Base-by-base conservation (phyloP, 1,140 invertebrate genomes). In the Pseudomyrmex pallidus region DNA sequence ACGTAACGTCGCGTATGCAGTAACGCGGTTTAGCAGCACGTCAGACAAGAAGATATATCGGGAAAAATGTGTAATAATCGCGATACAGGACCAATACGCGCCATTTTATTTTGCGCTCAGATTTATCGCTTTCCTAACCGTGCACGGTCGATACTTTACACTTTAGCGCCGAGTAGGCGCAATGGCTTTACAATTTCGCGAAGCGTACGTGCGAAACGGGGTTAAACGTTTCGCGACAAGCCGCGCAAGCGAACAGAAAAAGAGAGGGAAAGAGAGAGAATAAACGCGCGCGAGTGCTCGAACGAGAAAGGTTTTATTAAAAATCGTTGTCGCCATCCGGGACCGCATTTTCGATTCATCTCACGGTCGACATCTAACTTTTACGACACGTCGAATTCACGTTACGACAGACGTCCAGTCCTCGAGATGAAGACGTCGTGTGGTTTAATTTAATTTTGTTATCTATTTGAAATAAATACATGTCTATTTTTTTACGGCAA, bases 211-310 rank as follows among this genome's bases (percentile, higher is more conserved):
- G 74, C 62, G 54, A 78, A 22, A 67, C 62, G 52, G 64, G 22
- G 74, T 80, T 84, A 84, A 84, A 70, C 57, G 74, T 70, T 84
- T 64, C 66, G 83, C 66, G 82, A 80, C 76, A 84, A 84, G 61
- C 72, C 46, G 44, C 20, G 46, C n/a, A 22, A 9, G 52, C 44
- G 52, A 57, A 10, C 46, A 3, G 20, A 13, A 20, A 15, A 62
- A 62, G 56, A 4, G n/a, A 15, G 20, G 7, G 25, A 22, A 54
- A 20, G 17, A 70, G 17, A 50, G 57, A 82, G 13, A 48, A n/a
- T 7, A 57, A 52, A 35, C 5, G 15, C 2, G 70, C 15, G 44
- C 35, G 61, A 48, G 15, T 50, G 46, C n/a, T 13, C 57, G 73
- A 54, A 66, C 20, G 82, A 64, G 12, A 57, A 57, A 68, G 62